Evolutionary conservation across 2,797 vertebrate genomes (phyloP).

Genomic region (Esox masquinongy): DNA sequence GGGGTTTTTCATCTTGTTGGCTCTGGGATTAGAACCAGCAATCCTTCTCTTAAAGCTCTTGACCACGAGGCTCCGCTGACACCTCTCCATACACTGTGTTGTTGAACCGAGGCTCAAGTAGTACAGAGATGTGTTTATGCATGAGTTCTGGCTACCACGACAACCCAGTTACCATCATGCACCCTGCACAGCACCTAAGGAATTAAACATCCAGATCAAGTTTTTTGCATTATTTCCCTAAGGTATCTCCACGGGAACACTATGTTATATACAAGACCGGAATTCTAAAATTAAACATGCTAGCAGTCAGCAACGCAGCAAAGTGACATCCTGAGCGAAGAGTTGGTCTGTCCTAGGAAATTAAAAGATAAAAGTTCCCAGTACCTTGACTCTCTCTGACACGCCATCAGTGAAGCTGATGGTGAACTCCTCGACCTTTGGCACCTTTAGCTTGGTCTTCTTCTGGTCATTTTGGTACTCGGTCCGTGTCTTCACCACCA

Average conservation of each 20-base stretch:
- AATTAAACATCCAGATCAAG: not conserved
- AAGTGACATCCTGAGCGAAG: not conserved
- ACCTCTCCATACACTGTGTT: too few species aligned
- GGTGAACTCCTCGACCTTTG: constrained; percentile 98
- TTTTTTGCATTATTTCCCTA: not conserved
- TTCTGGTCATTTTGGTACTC: constrained; percentile 93
- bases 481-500: constrained; percentile 97
- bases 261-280: not conserved
- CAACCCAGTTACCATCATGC: not conserved
- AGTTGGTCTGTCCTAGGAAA: not conserved
- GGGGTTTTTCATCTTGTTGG: too few species aligned
- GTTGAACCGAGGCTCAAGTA: not conserved
- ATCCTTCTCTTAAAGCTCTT: too few species aligned
- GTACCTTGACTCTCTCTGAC: constrained; percentile 89
- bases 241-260: not conserved
- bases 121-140: constrained; percentile 3
- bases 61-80: too few species aligned
- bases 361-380: not conserved
- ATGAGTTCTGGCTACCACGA: not conserved
- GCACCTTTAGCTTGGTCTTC: constrained; percentile 92
- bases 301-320: not conserved
- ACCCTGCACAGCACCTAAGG: not conserved
- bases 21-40: too few species aligned
- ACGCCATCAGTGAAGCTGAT: constrained; percentile 93
- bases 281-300: not conserved